Evolutionary conservation across 1,140 invertebrate species (phyloP), one percentile per base, ranked within the genome.

Genomic region (Zophobas atratus): DNA sequence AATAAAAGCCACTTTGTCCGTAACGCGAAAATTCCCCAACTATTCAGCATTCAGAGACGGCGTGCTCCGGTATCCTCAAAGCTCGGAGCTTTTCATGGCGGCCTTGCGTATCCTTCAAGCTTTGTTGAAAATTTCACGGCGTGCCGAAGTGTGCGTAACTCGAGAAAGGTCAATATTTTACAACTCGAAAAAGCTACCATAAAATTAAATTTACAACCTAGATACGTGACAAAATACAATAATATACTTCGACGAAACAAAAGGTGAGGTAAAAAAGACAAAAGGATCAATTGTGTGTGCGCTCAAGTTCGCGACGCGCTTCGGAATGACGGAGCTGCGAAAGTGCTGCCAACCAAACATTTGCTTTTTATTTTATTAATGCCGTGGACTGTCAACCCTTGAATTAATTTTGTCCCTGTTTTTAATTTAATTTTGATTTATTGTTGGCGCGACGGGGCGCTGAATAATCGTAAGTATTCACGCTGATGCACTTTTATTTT

Each of bases 141-240:
- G n/a, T 51, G 36, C 56, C 56, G 36, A 60, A 36, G 56, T 35
- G 56, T 60, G 56, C 39, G 60, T 67, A 67, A 32, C 38, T 20
- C 60, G 39, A 43, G 38, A 43, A 67, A 43, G 60, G 60, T 67
- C 60, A 67, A 67, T 67, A 67, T 67, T 67, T 67, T 67, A 67
- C 60, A 67, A 43, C 60, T 41, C 3, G 32, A 67, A 67, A 67
- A 67, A 67, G 60, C 60, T 43, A 41, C 60, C 60, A 79, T 79
- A 76, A 79, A 77, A 79, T 79, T 79, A 70, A 78, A 79, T 79
- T 79, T 79, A 79, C 77, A 70, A 74, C 51, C 49, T 2, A 56
- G 56, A 57, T 51, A 79, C 78, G 78, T 79, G 78, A 79, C 78
- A 76, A 79, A 77, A 79, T 77, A 79, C 78, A 73, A 76, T 79